Base-by-base conservation (phyloP, 1,140 invertebrate species). In the Helicorthomorpha holstii region DNA sequence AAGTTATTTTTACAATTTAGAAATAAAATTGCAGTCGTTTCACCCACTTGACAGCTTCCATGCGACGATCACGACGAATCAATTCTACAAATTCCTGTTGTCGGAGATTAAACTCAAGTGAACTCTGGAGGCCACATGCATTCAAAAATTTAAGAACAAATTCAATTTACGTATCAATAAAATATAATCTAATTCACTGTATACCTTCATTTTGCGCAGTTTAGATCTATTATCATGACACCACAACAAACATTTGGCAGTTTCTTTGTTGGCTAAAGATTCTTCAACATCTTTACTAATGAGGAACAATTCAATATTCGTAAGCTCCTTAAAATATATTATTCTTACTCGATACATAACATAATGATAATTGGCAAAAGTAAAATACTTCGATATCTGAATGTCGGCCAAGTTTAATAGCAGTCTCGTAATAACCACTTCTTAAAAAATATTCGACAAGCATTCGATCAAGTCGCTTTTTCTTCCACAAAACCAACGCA, bases 181-280 rank as follows among this genome's bases (percentile, higher is more conserved):
- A 38, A 14, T 53, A 22, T 27, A 59, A 51, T 49, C 56, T 57
- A 14, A 58, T n/a, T n/a, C n/a, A n/a, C 27, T 46, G 58, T 55
- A 19, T 57, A 67, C 66, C 57, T 88, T 86, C 49, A 94, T 75
- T 71, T 95, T 96, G 43, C 91, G 74, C 45, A 97, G 73, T 65
- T 96, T 97, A 2, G 90, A 94, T 64, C 89, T 85, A 71, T 98
- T 97, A 61, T 98, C 94, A 61, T 90, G 83, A 64, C 93, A 96
- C 94, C 94, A 98, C 48, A 81, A 75, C n/a, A 96, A 74, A 64
- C 92, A 95, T 59, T 86, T 85, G 2, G 74, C 71, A 3, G 90
- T 94, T 64, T 95, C 87, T 51, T 80, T 79, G 51, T 77, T 77
- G 0, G 73, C 67, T 27, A 98, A 66, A 27, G 73, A 70, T 60